Conservation (phyloP, 2,113 vertebrate genomes). For the Trichechus manatus region DNA sequence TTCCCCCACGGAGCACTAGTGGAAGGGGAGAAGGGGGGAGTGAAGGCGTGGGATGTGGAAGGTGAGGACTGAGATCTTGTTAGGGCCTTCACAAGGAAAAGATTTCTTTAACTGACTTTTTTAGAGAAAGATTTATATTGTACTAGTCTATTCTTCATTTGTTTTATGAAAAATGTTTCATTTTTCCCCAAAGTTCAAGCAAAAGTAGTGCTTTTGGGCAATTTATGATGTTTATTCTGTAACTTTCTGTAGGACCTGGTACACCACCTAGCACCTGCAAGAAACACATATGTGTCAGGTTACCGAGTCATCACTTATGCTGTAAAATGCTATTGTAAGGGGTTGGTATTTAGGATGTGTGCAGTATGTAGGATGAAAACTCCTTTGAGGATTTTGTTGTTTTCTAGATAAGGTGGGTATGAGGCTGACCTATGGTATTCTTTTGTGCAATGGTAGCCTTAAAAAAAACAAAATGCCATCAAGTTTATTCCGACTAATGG, state of each 20-base stretch:
- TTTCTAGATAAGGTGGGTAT: not conserved
- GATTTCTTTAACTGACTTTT: not conserved
- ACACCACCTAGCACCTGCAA: too few species aligned
- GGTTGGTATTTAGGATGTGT: not conserved
- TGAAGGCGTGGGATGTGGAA: not conserved
- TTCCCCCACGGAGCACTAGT: too few species aligned
- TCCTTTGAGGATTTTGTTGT: not conserved
- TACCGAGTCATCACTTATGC: too few species aligned
- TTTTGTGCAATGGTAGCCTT: not conserved
- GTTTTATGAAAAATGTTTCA: not conserved
- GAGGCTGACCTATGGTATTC: not conserved
- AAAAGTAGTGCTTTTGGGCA: not conserved
- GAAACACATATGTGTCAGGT: too few species aligned
- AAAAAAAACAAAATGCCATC: not conserved
- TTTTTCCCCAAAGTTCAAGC: not conserved
- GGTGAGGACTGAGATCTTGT: too few species aligned
- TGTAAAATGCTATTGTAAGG: not conserved
- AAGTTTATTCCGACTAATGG: too few species aligned
- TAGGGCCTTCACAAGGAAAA: not conserved
- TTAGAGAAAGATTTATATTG: too few species aligned
- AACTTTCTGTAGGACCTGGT: not conserved
- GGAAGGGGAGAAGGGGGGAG: fast-evolving
- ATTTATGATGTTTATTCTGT: not conserved
- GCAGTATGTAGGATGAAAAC: not conserved
- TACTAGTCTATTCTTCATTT: not conserved